Base-by-base conservation (phyloP, 1,140 invertebrate genomes). In the Plectrocnemia conspersa region DNA sequence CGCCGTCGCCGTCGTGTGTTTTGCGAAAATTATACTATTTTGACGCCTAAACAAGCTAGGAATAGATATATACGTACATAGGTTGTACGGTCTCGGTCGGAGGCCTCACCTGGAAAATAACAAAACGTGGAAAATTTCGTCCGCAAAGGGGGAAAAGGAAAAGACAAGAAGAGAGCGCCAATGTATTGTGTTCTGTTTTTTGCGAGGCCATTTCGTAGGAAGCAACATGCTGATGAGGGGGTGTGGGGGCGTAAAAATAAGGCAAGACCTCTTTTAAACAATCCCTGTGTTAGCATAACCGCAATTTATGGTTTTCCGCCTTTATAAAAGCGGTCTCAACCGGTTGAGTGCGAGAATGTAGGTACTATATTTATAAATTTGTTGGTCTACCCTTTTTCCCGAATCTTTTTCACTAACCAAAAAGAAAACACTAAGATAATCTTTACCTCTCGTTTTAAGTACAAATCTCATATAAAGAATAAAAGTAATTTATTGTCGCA, bases 271-370 rank as follows among this genome's bases (percentile, higher is more conserved):
- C 44, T 55, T 46, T 55, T 55, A 55, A 55, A 55, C 53, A 55
- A 55, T 55, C 53, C 53, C 42, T 23, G 53, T 50, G 47, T 55
- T 55, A 55, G 44, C 53, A 55, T 55, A 55, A 55, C 53, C 53
- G 29, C 53, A 55, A 55, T 55, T 55, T 55, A 55, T 55, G 53
- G 53, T 25, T 48, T 40, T 35, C 53, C 53, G 52, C 33, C 47
- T 33, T 18, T 15, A 18, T 18, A 13, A 16, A 29, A 47, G 25
- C 7, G 18, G 29, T 27, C 33, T 27, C 15, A 10, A 29, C 44
- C 27, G 13, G 19, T 23, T 23, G 16, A 19, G 6, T 22, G 21
- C 25, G n/a, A n/a, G n/a, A n/a, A n/a, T n/a, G n/a, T n/a, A n/a
- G n/a, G n/a, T n/a, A n/a, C n/a, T n/a, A n/a, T n/a, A 49, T 49